A percentile compares a stretch with the other conserved stretches of the same genome.
These are phyloP conservation scores for Stichodactyla mertensii DNA, from an alignment of 64 coral and sea anemone genomes.

Conservation along the genomic window DNA sequence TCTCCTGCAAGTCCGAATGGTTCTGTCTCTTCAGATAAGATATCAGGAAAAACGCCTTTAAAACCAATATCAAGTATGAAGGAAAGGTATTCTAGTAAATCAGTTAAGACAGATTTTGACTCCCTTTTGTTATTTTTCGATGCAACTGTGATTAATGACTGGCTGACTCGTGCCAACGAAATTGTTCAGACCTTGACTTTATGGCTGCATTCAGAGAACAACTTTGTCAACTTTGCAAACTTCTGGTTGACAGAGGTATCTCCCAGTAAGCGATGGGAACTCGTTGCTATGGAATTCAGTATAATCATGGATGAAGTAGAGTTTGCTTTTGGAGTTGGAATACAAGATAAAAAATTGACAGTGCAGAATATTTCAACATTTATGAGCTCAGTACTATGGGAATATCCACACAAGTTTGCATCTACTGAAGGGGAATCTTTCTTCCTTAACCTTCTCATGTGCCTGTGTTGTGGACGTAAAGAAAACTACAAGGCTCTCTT, in stretches of 20 bases:
- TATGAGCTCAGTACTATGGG: slow-evolving; percentile 65
- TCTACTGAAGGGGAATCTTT: slow-evolving; percentile 36
- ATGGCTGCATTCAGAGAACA: slow-evolving; percentile 55
- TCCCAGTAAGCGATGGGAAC: slow-evolving; percentile 47
- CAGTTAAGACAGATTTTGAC: slow-evolving; percentile 61
- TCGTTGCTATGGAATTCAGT: slow-evolving; percentile 61
- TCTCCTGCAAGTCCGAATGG: slow-evolving; percentile 12
- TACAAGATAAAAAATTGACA: slow-evolving; percentile 40
- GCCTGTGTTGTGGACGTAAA: slow-evolving; percentile 71
- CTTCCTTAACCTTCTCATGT: slow-evolving; percentile 68
- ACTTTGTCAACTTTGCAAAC: slow-evolving; percentile 87
- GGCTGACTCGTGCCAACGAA: slow-evolving; percentile 61
- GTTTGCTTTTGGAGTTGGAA: slow-evolving; percentile 79
- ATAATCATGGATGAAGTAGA: slow-evolving; percentile 69
- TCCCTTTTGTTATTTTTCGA: slow-evolving; percentile 54
- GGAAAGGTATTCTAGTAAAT: not conserved
- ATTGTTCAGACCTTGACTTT: slow-evolving; percentile 51
- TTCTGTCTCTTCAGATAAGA: slow-evolving; percentile 27
- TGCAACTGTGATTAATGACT: slow-evolving; percentile 65
- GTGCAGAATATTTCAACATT: slow-evolving; percentile 47
- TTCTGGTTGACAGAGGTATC: slow-evolving; percentile 84
- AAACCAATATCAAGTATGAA: not conserved
- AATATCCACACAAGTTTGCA: slow-evolving; percentile 71
- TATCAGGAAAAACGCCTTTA: slow-evolving; percentile 5
- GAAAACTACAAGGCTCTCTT: slow-evolving; percentile 73